phyloP scores from a whole-genome alignment of 2,888 invertebrate species.

The Nemotelus nigrinus region DNA sequence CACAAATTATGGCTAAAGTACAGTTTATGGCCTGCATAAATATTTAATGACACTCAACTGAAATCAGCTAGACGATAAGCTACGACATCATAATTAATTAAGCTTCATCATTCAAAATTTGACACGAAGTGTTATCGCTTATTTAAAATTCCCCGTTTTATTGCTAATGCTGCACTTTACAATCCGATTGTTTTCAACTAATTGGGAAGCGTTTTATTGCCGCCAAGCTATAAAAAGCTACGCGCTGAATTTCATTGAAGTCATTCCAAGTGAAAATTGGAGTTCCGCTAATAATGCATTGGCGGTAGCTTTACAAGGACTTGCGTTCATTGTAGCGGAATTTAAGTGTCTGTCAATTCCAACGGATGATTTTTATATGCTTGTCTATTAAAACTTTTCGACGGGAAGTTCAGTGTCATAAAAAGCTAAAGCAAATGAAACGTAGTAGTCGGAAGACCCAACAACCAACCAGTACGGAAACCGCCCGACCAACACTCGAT shows the following conservation, averaged over 20 bases:
- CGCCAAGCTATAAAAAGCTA: constrained; percentile 16
- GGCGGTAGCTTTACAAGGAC: constrained; percentile 3
- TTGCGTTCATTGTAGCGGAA: constrained; percentile 8
- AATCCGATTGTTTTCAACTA: constrained; percentile 40
- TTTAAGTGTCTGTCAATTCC: constrained; percentile 37
- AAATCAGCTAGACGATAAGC: too few relatives aligned
- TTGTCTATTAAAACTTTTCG: constrained; percentile 37
- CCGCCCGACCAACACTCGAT: not conserved
- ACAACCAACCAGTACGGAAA: not conserved
- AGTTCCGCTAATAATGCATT: constrained; percentile 7
- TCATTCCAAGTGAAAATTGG: constrained; percentile 25
- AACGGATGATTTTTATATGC: constrained; percentile 37
- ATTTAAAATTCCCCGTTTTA: constrained; percentile 35
- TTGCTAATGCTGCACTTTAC: constrained; percentile 36
- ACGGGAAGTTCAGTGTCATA: constrained; percentile 14
- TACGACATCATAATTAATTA: too few relatives aligned
- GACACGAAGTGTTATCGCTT: not conserved
- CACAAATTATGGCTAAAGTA: constrained; percentile 18
- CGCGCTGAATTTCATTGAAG: constrained; percentile 10
- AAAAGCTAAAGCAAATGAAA: constrained; percentile 8
- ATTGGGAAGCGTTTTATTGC: constrained; percentile 38
- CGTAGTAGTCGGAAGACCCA: not conserved
- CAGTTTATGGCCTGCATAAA: not conserved
- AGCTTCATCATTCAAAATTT: not conserved
- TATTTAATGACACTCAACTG: too few relatives aligned